Base-by-base conservation (phyloP, 2,888 invertebrate species). In the Drosophila suboccidentalis region DNA sequence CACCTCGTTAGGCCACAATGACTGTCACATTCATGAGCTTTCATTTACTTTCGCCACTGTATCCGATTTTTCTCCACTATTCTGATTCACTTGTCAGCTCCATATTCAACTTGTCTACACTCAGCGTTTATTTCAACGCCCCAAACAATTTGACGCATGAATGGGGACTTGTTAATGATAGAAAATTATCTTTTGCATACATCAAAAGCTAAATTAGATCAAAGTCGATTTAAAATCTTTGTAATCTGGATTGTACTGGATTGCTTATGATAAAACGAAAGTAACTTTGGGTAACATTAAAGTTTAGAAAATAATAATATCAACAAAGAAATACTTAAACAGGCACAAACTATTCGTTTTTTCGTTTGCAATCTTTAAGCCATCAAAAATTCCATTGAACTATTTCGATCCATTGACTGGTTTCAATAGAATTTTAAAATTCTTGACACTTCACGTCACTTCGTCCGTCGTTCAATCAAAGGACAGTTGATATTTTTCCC, bases 1-100 rank as follows among this genome's bases (percentile, higher is more conserved):
- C 76, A 71, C 76, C 64, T 66, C 67, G 57, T 72, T 73, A 64
- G 39, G 34, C 59, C 57, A 62, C 50, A 41, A 57, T 71, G 75
- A 69, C 67, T 62, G 60, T 9, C 58, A 54, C 19, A 26, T 65
- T 71, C 47, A 53, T 19, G 15, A 15, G 15, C 41, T 41, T 19
- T 19, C 19, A 43, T 11, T 9, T 41, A 11, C 15, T 15, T 17
- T 15, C 15, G 3, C 17, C 6, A 38, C 38, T 4, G 17, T 17
- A 10, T 41, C 2, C 8, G 1, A 15, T 15, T 39, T 15, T 39
- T 9, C 1, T 22, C 9, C 39, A 39, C 8, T n/a, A 39, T 9
- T 15, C n/a, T 9, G 2, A 3, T 8, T 39, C 4, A 39, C 15
- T 8, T 39, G 39, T 1, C 39, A 39, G 15, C 15, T 38, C n/a